Evolutionary conservation across 2,888 invertebrate species (phyloP).

Genomic region (Sclerodermus sp.): DNA sequence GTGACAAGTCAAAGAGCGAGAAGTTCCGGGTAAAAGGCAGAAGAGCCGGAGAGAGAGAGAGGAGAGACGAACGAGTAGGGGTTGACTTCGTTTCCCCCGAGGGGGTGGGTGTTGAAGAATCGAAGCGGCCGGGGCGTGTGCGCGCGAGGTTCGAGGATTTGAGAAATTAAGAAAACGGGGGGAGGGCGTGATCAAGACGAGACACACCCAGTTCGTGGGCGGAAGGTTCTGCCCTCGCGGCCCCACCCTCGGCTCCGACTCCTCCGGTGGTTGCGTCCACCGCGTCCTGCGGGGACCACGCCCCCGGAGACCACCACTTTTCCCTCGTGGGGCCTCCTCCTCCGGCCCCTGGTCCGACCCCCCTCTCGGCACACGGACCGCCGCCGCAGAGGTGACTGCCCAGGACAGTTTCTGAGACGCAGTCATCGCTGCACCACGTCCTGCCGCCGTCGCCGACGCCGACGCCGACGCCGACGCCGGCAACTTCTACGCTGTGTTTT

Average conservation of each 20-base stretch:
- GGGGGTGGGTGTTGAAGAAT: slow-evolving; percentile 21
- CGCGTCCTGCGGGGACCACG: background rate
- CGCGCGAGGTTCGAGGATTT: background rate
- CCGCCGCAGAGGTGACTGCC: slow-evolving; percentile 45
- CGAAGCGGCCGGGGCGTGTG: slow-evolving; percentile 2
- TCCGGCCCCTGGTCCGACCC: background rate
- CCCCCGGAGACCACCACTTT: too few species aligned
- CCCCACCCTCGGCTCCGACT: slow-evolving; percentile 9
- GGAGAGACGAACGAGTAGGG: slow-evolving; percentile 20
- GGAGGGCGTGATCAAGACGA: background rate
- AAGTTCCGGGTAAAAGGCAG: too few species aligned
- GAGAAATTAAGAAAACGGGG: too few species aligned
- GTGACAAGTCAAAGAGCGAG: too few species aligned
- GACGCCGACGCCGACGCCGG: too few species aligned
- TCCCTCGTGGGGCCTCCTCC: background rate
- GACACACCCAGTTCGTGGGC: slow-evolving; percentile 1
- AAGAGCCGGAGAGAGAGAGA: slow-evolving; percentile 25
- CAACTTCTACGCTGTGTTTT: too few species aligned
- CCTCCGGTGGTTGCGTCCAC: background rate
- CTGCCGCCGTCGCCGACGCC: slow-evolving; percentile 20
- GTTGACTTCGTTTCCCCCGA: slow-evolving; percentile 29
- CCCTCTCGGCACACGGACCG: background rate
- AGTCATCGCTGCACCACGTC: slow-evolving; percentile 55
- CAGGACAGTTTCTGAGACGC: slow-evolving; percentile 54
- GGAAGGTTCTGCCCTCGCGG: slow-evolving; percentile 6